phyloP scores from a whole-genome alignment of 2,113 vertebrate species.

The Xiphophorus hellerii region DNA sequence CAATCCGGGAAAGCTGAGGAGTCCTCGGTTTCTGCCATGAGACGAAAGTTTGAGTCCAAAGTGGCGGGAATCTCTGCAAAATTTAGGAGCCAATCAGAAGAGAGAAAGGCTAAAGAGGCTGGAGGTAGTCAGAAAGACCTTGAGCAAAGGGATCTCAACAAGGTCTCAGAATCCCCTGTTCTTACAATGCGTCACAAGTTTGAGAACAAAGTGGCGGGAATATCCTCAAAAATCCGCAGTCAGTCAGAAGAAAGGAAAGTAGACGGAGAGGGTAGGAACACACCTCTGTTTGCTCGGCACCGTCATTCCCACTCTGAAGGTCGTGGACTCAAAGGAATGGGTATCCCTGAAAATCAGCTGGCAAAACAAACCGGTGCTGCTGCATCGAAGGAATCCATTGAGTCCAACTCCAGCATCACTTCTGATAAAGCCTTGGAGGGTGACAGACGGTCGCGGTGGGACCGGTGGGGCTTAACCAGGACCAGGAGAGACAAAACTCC shows the following conservation, averaged over 20 bases:
- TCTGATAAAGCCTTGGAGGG: constrained; percentile 76
- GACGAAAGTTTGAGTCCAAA: constrained; percentile 87
- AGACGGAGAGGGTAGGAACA: constrained; percentile 71
- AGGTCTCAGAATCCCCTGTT: constrained; percentile 81
- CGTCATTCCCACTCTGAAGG: constrained; percentile 89
- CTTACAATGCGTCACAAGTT: constrained; percentile 85
- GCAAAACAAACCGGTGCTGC: constrained; percentile 71
- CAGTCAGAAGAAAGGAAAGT: constrained; percentile 82
- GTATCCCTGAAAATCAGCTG: constrained; percentile 85
- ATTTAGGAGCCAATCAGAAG: constrained; percentile 83
- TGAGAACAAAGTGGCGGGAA: constrained; percentile 85
- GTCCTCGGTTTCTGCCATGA: constrained; percentile 84
- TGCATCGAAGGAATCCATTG: constrained; percentile 87
- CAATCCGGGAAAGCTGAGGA: constrained; percentile 64
- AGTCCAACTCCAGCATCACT: constrained; percentile 84
- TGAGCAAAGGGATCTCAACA: constrained; percentile 48
- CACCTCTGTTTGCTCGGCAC: constrained; percentile 82
- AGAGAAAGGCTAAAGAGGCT: constrained; percentile 75
- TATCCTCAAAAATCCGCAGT: constrained; percentile 85
- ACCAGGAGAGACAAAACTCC: constrained; percentile 85
- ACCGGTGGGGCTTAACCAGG: constrained; percentile 90
- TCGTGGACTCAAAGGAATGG: constrained; percentile 83
- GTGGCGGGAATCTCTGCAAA: constrained; percentile 86
- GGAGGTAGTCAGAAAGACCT: constrained; percentile 56
- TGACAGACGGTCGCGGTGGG: constrained; percentile 85